Conservation (phyloP, 2,113 vertebrate species). For the Erythrocercus mccallii region DNA sequence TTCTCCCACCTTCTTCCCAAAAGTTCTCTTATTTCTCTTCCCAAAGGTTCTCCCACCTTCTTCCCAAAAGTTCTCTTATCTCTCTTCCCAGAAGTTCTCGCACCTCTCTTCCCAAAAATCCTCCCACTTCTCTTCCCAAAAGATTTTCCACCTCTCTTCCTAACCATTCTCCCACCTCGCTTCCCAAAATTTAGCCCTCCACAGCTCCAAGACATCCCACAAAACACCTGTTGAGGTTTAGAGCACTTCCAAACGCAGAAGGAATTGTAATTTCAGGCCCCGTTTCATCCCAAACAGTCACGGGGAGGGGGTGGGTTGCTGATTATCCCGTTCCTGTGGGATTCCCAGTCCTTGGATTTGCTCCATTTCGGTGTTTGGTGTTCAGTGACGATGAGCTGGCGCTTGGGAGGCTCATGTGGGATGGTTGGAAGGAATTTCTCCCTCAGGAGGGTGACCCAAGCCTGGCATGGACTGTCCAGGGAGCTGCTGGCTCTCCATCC, state of each 20-base stretch:
- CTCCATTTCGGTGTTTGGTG: neutral
- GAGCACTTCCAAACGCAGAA: accelerated
- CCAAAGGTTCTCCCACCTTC: neutral
- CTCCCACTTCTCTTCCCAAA: neutral
- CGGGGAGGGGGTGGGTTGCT: accelerated
- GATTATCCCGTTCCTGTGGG: neutral
- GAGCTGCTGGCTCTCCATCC: neutral
- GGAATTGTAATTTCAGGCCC: accelerated
- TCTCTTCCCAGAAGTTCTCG: neutral
- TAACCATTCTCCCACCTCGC: neutral
- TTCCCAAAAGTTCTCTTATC: neutral
- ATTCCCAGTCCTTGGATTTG: neutral
- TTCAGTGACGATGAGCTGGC: accelerated
- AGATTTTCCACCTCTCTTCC: neutral
- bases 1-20: neutral
- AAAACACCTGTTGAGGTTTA: accelerated
- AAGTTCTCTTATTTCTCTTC: neutral
- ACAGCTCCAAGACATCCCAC: neutral
- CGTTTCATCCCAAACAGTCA: accelerated
- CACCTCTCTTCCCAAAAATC: neutral
- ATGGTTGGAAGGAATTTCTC: neutral
- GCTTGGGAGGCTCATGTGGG: neutral
- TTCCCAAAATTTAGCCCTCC: neutral
- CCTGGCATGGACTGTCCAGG: neutral
- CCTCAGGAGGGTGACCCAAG: accelerated